Base-by-base conservation (phyloP, 2,888 invertebrate genomes). In the Acanthosoma haemorrhoidale region DNA sequence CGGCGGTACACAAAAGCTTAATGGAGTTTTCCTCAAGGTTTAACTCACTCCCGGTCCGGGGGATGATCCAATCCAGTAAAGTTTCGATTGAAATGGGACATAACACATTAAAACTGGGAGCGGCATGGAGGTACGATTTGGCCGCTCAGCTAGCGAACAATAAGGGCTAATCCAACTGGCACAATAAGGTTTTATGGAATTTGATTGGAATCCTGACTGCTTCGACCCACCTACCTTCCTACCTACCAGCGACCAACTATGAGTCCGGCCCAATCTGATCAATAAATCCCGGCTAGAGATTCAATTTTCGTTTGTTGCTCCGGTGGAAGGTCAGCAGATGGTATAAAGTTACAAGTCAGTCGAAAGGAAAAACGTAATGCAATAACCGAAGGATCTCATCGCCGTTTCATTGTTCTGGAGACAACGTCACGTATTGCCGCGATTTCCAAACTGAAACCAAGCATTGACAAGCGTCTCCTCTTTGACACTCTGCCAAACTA, bases 121-220 rank as follows among this genome's bases (percentile, higher is more conserved):
- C 8, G 4, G 31, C n/a, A 3, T 5, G 60, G 1, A 21, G 60
- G 60, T 60, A 60, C 32, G 60, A 60, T 60, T 60, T 34, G 60
- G 60, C 18, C 32, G 36, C n/a, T 3, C 25, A 51, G 51, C 25
- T 25, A 32, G 34, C 18, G 60, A 60, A 60, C 60, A 32, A 60
- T 60, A 60, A 60, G 60, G 60, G 60, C 60, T 60, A 60, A 60
- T 60, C 60, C 60, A 3, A 15, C 57, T 63, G 68, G 71, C 31
- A 71, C 60, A 68, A 71, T 68, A 71, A 71, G 71, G 71, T 68
- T 68, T 68, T 68, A 71, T 71, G 68, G 71, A 71, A 71, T 71
- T 71, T 71, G 71, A 71, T 71, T 71, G 71, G 71, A 68, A 71
- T 60, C 60, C 60, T 60, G 9, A 11, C n/a, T 36, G 38, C 38